Evolutionary conservation across 2,888 invertebrate genomes (phyloP).

Genomic region (Eristalinus aeneus): DNA sequence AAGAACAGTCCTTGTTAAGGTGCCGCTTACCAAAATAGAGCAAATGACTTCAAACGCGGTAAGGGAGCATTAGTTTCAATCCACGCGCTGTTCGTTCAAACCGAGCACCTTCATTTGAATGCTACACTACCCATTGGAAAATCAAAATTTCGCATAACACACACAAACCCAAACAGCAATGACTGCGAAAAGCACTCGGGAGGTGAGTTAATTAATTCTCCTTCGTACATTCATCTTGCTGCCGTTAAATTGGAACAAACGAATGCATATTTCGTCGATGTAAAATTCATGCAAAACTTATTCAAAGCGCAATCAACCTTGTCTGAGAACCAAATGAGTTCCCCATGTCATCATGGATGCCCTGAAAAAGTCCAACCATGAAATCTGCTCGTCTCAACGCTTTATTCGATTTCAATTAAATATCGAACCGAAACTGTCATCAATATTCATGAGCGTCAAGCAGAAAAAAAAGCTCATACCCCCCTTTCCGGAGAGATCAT

Average conservation of each 20-base stretch:
- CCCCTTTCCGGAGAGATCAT: background rate
- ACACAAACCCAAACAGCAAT: too few species aligned
- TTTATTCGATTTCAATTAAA: background rate
- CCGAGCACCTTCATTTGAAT: too few species aligned
- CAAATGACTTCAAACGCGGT: too few species aligned
- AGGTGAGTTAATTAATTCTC: background rate
- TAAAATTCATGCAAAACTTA: background rate
- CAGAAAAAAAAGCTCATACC: background rate
- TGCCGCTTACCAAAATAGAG: too few species aligned
- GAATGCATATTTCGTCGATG: background rate
- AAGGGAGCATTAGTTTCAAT: too few species aligned
- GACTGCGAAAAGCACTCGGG: background rate
- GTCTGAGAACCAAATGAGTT: background rate
- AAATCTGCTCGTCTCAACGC: background rate
- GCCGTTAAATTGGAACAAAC: background rate
- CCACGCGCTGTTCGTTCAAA: too few species aligned
- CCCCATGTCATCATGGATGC: background rate
- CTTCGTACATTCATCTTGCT: background rate
- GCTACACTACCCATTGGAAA: too few species aligned
- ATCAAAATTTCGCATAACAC: too few species aligned
- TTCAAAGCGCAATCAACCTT: background rate
- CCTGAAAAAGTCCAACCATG: background rate
- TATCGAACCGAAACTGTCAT: background rate
- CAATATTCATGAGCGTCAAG: background rate
- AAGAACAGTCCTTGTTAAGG: too few species aligned